Evolutionary conservation across 2,113 vertebrate genomes (phyloP), one percentile per base, ranked within the genome.

Genomic region (Aegithalos caudatus): DNA sequence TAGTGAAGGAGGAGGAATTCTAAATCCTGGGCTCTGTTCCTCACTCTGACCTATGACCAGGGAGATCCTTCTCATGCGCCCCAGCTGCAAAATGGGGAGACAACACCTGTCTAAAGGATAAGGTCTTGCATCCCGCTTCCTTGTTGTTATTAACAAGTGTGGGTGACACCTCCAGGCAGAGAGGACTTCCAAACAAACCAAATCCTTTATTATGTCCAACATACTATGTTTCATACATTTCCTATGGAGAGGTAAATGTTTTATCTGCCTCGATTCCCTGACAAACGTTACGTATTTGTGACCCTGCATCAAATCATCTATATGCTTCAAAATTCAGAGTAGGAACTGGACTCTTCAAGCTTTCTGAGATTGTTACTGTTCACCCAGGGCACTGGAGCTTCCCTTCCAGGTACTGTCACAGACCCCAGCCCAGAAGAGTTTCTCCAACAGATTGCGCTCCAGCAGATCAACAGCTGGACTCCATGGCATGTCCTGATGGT

Each of bases 241-340:
- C 15, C 48, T 33, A 14, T 4, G 37, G 58, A 83, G 12, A 16
- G 11, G 11, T 19, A 71, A 74, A 65, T 7, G 2, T 58, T 73
- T 72, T 9, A 35, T n/a, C 58, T 56, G 40, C 33, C 61, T 45
- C 22, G 21, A 80, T 58, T 67, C 66, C 22, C 54, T 48, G 29
- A n/a, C 27, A 82, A 45, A 89, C 3, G 1, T 77, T 72, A 21
- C 0, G 0, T 25, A 18, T 29, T 47, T 14, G 3, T n/a, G 24
- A 74, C 40, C 2, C 1, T 6, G 21, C 7, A 69, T 29, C 47
- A 62, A 64, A 69, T 51, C 2, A 2, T 54, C n/a, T 13, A 27
- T 9, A 76, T 0, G 1, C 23, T 24, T n/a, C 14, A 69, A 71
- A 72, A 67, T 18, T 31, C 38, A 45, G 42, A 65, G 20, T 20